phyloP scores from a whole-genome alignment of 2,888 invertebrate genomes.

The Tachina fera region DNA sequence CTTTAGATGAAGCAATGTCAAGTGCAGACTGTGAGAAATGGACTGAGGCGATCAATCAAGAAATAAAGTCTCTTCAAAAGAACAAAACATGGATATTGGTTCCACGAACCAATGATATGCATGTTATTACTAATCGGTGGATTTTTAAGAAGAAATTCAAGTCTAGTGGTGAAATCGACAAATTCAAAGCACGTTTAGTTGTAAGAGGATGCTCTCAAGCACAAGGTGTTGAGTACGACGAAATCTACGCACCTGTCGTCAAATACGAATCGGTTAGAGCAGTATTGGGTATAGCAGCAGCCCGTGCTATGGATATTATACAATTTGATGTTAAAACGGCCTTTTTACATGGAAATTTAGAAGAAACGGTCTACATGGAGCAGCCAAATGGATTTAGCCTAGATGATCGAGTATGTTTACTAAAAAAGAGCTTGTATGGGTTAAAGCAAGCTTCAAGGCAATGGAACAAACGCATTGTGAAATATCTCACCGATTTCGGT shows the following conservation, averaged over 20 bases:
- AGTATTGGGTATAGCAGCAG: slow-evolving; percentile 67
- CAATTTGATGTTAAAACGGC: slow-evolving; percentile 73
- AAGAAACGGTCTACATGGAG: slow-evolving; percentile 68
- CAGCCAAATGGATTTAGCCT: slow-evolving; percentile 68
- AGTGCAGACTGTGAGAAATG: too few species aligned
- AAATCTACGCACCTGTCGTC: slow-evolving; percentile 71
- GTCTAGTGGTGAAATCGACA: slow-evolving; percentile 51
- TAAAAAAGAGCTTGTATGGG: slow-evolving; percentile 70
- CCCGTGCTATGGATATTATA: slow-evolving; percentile 56
- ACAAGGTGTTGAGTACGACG: slow-evolving; percentile 69
- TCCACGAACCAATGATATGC: too few species aligned
- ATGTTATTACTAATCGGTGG: too few species aligned
- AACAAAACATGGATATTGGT: too few species aligned
- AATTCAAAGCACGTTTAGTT: slow-evolving; percentile 58
- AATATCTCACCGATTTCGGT: too few species aligned
- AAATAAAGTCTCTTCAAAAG: too few species aligned
- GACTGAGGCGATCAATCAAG: too few species aligned
- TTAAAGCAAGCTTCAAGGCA: slow-evolving; percentile 66
- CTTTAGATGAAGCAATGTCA: too few species aligned
- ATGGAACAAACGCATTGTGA: too few species aligned
- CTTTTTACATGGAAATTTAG: slow-evolving; percentile 69
- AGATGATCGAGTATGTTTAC: slow-evolving; percentile 62
- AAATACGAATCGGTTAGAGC: too few species aligned
- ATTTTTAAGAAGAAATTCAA: slow-evolving; percentile 66
- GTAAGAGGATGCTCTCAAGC: slow-evolving; percentile 69